These are phyloP conservation scores for Pseudomyrmex flavicornis DNA, from an alignment of 1,140 invertebrate genomes.

Conservation along the genomic window DNA sequence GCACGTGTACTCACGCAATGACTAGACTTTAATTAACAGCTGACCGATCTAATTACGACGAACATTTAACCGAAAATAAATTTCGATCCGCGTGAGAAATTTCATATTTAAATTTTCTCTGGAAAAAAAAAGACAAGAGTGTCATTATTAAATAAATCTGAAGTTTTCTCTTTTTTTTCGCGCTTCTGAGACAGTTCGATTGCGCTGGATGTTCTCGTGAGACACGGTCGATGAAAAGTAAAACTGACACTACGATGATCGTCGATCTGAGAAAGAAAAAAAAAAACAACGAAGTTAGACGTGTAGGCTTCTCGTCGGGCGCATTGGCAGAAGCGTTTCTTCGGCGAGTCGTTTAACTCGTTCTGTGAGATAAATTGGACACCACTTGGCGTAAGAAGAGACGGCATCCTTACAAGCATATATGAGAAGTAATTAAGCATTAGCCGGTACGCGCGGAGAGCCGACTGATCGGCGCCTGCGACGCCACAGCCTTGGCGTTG, in stretches of 20 bases:
- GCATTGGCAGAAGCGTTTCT: conserved; percentile 19
- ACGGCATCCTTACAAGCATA: conserved; percentile 78
- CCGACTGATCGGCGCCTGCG: conserved; percentile 69
- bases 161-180: background rate
- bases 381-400: conserved; percentile 74
- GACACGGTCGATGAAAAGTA: background rate
- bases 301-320: conserved; percentile 30
- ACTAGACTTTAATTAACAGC: conserved; percentile 35
- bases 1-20: conserved; percentile 33
- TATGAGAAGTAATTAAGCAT: conserved; percentile 77
- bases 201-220: background rate
- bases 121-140: no score
- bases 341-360: conserved; percentile 60
- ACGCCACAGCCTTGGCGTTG: conserved; percentile 17
- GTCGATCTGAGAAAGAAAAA: conserved; percentile 6
- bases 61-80: conserved; percentile 21
- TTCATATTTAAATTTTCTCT: no score
- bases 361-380: conserved; percentile 63
- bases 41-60: conserved; percentile 37
- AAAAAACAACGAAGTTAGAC: conserved; percentile 13
- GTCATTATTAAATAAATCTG: no score
- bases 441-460: conserved; percentile 38
- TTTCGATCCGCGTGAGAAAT: background rate
- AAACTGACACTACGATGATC: conserved; percentile 35
- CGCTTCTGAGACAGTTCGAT: background rate